A percentile compares a stretch with the other conserved stretches of the same genome.
phyloP scores from a whole-genome alignment of 2,888 invertebrate species.

The Stenolophus ochropezus region DNA sequence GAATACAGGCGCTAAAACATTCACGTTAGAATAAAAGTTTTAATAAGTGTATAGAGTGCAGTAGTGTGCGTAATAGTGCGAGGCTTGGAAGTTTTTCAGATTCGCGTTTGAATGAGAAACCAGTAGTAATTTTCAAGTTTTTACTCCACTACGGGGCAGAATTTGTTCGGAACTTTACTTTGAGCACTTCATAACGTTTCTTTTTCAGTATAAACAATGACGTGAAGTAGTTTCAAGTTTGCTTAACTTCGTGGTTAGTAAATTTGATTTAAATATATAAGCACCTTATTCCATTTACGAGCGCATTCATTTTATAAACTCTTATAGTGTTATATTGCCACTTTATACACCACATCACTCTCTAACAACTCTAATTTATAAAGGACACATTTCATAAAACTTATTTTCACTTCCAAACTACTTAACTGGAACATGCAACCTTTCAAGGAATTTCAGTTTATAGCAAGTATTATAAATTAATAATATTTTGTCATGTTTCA shows the following conservation, averaged over 20 bases:
- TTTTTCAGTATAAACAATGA: slow-evolving; percentile 56
- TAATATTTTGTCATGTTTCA: no score
- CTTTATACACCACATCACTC: not conserved
- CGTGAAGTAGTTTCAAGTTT: slow-evolving; percentile 51
- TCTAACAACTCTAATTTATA: not conserved
- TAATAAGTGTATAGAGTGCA: not conserved
- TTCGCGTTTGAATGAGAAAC: slow-evolving; percentile 49
- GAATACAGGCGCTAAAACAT: not conserved
- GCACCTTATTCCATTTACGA: slow-evolving; percentile 14
- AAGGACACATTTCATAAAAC: not conserved
- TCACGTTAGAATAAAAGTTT: not conserved
- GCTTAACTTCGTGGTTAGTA: slow-evolving; percentile 37
- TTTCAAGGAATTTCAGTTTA: no score
- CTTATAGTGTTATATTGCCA: not conserved
- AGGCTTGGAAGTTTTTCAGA: slow-evolving; percentile 34
- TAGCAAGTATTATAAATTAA: no score
- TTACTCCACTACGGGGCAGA: slow-evolving; percentile 21
- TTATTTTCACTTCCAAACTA: no score
- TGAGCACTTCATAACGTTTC: slow-evolving; percentile 43
- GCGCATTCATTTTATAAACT: not conserved
- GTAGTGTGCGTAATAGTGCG: slow-evolving; percentile 1
- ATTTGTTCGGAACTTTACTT: slow-evolving; percentile 54
- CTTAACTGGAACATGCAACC: no score
- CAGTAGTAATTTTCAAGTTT: slow-evolving; percentile 55
- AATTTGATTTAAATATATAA: slow-evolving; percentile 47